phyloP scores from a whole-genome alignment of 2,113 vertebrate species.

The Hyaena hyaena region DNA sequence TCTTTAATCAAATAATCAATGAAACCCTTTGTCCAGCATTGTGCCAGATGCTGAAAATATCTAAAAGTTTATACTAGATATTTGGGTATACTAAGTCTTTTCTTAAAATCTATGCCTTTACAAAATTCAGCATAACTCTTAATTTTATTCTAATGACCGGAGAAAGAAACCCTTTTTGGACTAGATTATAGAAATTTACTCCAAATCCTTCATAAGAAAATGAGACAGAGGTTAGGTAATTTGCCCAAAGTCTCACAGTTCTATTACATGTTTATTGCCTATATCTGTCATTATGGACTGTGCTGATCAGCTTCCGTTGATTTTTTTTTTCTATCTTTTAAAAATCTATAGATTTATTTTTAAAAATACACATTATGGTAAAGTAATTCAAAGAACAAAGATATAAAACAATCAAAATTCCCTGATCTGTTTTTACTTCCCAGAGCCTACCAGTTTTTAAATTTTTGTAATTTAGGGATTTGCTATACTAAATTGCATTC shows the following conservation, averaged over 20 bases:
- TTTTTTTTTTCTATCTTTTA: conserved; percentile 36
- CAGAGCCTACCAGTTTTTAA: neutral
- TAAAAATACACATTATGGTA: neutral
- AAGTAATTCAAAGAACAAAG: neutral
- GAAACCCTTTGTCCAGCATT: neutral
- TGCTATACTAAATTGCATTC: conserved; percentile 7
- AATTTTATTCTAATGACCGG: conserved; percentile 4
- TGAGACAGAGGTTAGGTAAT: neutral
- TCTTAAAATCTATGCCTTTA: neutral
- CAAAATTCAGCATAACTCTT: neutral
- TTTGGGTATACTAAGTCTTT: conserved; percentile 4
- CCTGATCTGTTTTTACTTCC: neutral
- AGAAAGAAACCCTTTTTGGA: neutral
- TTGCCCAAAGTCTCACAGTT: neutral
- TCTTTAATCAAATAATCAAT: neutral
- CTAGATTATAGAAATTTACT: neutral
- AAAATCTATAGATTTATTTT: neutral
- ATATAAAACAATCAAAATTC: neutral
- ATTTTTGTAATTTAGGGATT: neutral
- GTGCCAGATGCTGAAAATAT: neutral
- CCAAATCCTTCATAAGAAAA: neutral
- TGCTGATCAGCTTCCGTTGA: neutral
- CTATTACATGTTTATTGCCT: neutral
- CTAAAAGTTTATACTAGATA: neutral
- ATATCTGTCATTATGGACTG: neutral